A percentile compares a stretch with the other conserved stretches of the same genome.
These are phyloP conservation scores for Diaphora mendica DNA, from an alignment of 2,888 invertebrate genomes.

Conservation along the genomic window DNA sequence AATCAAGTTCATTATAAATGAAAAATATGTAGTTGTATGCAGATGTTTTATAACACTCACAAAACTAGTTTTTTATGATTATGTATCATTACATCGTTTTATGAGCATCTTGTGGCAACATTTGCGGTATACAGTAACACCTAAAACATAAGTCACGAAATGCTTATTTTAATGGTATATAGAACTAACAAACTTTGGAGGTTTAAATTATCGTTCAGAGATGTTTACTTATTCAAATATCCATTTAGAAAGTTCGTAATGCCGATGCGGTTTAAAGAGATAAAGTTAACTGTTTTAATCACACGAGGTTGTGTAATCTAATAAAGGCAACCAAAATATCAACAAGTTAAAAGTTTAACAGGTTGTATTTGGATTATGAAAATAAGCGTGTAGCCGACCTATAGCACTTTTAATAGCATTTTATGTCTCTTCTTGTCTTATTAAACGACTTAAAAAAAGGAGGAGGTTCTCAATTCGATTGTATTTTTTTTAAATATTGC, in stretches of 20 bases:
- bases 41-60: neutral
- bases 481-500: too few species aligned
- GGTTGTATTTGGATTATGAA: neutral
- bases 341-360: conserved; percentile 3
- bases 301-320: conserved; percentile 12
- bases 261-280: conserved; percentile 19
- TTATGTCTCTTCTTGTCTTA: too few species aligned
- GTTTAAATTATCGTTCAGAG: conserved; percentile 19
- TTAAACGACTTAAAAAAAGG: too few species aligned
- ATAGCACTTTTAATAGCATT: neutral
- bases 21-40: neutral
- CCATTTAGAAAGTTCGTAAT: conserved; percentile 25
- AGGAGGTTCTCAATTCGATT: too few species aligned
- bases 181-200: conserved; percentile 21
- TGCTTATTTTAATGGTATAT: conserved; percentile 9
- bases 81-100: neutral
- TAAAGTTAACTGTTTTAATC: conserved; percentile 16
- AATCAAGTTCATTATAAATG: neutral
- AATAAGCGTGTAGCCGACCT: neutral
- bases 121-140: neutral
- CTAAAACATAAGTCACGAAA: conserved; percentile 7
- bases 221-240: conserved; percentile 38
- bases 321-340: conserved; percentile 12
- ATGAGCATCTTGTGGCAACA: neutral
- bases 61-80: neutral